Conservation (phyloP, 2,797 vertebrate genomes). For the Dendrocincla tyrannina region DNA sequence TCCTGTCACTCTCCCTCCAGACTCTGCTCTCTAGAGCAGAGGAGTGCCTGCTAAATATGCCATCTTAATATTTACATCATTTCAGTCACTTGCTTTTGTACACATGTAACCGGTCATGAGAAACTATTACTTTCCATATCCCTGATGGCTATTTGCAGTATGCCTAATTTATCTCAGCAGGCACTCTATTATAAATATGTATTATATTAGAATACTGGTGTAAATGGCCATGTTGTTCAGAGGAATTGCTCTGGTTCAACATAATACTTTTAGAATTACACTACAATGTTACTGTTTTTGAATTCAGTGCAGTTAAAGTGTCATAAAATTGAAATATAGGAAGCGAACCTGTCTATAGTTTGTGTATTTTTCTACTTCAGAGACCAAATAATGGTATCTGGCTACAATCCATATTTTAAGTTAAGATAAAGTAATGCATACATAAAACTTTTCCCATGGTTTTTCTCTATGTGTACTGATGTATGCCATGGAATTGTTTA, state of each 20-base stretch:
- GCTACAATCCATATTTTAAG: neutral
- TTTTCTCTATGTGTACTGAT: neutral
- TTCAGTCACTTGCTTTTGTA: constrained; percentile 39
- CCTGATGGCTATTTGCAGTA: constrained; percentile 42
- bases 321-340: neutral
- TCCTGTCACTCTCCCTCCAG: neutral
- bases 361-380: neutral
- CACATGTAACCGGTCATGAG: constrained; percentile 22
- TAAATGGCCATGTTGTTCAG: neutral
- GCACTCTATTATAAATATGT: neutral
- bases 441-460: neutral
- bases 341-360: neutral
- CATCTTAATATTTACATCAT: constrained; percentile 38
- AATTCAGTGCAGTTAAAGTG: neutral
- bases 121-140: constrained; percentile 48
- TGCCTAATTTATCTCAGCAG: constrained; percentile 28
- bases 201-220: neutral
- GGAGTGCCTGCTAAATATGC: constrained; percentile 33
- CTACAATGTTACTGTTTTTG: neutral
- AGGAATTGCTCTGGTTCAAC: neutral
- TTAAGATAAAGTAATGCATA: neutral
- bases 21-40: too few relatives aligned
- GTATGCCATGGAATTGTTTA: neutral
- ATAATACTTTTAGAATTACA: neutral
- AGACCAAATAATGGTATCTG: neutral